Conservation (phyloP, 1,140 invertebrate genomes). For the Grapholita molesta region DNA sequence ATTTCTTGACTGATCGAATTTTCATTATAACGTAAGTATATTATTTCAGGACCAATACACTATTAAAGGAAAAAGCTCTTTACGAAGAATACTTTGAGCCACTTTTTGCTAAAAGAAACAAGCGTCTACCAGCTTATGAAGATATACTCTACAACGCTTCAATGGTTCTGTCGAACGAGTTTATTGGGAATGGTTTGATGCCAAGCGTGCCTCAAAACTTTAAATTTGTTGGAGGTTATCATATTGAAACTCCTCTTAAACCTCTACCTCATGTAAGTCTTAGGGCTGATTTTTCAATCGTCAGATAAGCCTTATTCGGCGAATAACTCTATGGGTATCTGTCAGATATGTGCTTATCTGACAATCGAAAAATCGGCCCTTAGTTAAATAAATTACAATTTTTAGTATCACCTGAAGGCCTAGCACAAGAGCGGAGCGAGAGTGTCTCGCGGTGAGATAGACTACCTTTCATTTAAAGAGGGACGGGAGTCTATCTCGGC, state of each 20-base stretch:
- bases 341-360: too few relatives aligned
- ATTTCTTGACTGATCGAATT: background rate
- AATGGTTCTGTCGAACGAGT: slow-evolving; percentile 18
- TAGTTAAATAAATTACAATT: too few relatives aligned
- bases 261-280: slow-evolving; percentile 23
- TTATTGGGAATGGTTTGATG: slow-evolving; percentile 1
- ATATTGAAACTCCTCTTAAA: slow-evolving; percentile 18
- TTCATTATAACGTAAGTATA: background rate
- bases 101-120: background rate
- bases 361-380: too few relatives aligned
- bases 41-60: background rate
- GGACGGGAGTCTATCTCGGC: too few relatives aligned
- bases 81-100: background rate
- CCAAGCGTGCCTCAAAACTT: slow-evolving; percentile 21
- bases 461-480: too few relatives aligned
- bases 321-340: too few relatives aligned
- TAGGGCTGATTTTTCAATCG: too few relatives aligned
- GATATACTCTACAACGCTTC: slow-evolving; percentile 23
- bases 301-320: too few relatives aligned
- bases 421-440: too few relatives aligned
- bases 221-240: slow-evolving; percentile 23
- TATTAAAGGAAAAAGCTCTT: background rate
- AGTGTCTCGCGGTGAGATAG: too few relatives aligned
- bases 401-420: too few relatives aligned
- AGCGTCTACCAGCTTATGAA: background rate